Base-by-base conservation (phyloP, 1,140 invertebrate species). In the Diplogasteroides magnus region DNA sequence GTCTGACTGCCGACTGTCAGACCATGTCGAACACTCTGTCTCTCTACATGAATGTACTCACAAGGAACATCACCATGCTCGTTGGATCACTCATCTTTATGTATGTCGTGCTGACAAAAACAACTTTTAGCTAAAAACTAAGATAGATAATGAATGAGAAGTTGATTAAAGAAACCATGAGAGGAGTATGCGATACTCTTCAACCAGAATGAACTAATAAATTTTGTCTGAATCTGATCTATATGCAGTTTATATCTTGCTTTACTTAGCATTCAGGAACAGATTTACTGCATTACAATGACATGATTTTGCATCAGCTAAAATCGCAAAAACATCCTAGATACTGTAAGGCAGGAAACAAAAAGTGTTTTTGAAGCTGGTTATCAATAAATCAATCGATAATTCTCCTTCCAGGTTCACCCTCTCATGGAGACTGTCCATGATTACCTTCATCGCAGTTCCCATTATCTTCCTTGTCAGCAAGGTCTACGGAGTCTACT, bases 401-500 rank as follows among this genome's bases (percentile, higher is more conserved):
- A 67, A 72, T 74, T 27, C n/a, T n/a, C 37, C 19, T 19, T 48
- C 19, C 19, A 48, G 37, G 37, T 82, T 85, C 61, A 81, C 81
- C 19, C 72, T 85, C 59, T 84, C 83, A 19, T 85, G 85, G 85
- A 74, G 80, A 67, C 68, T 85, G n/a, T 79, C 77, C n/a, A 68
- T 85, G 68, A 74, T 85, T 32, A 85, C 84, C 25, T 72, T 85
- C n/a, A 84, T 84, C 64, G 83, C 82, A 13, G 74, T 85, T 26
- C 84, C 84, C 26, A 77, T 84, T 29, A 79, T 85, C 11, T 79
- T 85, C 63, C 75, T 77, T 26, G 79, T 85, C n/a, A 83, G 83
- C 14, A 84, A 85, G 64, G 70, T 85, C 19, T 85, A 83, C 73
- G 84, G 84, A 58, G 74, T 80, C 48, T 85, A 84, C 72, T 85